Conservation (phyloP, 2,888 invertebrate species). For the Choristoneura rosaceana region DNA sequence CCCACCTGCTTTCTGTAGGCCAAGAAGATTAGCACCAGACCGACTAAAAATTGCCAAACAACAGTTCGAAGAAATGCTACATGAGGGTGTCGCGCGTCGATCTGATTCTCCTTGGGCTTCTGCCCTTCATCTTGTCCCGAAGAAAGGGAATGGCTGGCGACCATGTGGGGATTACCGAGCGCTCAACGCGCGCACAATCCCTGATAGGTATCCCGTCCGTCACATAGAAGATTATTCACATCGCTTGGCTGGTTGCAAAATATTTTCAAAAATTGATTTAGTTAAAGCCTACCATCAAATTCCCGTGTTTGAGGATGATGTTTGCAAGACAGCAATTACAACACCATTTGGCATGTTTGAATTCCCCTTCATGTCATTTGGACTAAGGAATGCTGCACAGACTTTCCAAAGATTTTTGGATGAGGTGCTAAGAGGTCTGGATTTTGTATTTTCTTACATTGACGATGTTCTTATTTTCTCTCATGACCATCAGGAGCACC, state of each 20-base stretch:
- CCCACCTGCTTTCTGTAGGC: conserved; percentile 43
- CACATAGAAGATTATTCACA: conserved; percentile 44
- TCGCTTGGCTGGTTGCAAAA: conserved; percentile 40
- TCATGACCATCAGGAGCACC: conserved; percentile 33
- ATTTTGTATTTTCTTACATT: conserved; percentile 51
- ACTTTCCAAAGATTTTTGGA: conserved; percentile 63
- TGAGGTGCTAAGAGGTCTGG: conserved; percentile 42
- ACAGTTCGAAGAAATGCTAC: conserved; percentile 46
- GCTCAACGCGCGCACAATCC: conserved; percentile 55
- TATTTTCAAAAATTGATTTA: conserved; percentile 42
- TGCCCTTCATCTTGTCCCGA: conserved; percentile 58
- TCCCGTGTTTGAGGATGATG: too few species aligned
- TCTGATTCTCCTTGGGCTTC: conserved; percentile 54
- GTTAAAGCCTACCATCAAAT: conserved; percentile 63
- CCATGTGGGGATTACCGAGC: conserved; percentile 61
- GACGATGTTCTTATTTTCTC: conserved; percentile 55
- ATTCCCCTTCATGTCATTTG: too few species aligned
- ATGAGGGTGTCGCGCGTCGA: conserved; percentile 43
- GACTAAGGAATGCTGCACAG: too few species aligned
- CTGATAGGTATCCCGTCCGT: conserved; percentile 55
- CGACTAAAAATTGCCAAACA: conserved; percentile 39
- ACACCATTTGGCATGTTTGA: too few species aligned
- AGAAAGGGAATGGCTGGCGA: conserved; percentile 54
- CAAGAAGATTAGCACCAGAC: conserved; percentile 45
- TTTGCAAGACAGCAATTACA: too few species aligned